phyloP scores from a whole-genome alignment of 2,113 vertebrate species.

The rabbit (Oryctolagus cuniculus) region DNA sequence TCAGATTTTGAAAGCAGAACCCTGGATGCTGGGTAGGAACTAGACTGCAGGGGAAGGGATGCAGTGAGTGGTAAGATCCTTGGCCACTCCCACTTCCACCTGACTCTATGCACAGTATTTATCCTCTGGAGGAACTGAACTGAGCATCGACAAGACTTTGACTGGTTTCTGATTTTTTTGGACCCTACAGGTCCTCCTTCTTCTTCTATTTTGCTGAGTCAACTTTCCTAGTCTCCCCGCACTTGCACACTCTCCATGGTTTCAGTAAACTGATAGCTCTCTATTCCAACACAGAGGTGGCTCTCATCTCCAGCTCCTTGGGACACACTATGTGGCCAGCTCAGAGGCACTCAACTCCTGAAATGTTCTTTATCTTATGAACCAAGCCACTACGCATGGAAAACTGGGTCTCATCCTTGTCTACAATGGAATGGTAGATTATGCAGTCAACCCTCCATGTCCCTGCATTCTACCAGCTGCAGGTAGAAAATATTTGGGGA shows the following conservation, averaged over 20 bases:
- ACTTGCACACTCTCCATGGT: neutral
- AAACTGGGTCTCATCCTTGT: neutral
- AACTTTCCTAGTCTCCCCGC: neutral
- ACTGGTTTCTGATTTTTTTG: neutral
- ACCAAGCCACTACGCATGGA: neutral
- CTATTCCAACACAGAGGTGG: neutral
- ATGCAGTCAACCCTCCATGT: neutral
- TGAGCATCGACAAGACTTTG: neutral
- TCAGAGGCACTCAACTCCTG: neutral
- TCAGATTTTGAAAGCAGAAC: neutral
- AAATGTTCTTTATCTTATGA: neutral
- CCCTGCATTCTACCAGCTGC: neutral
- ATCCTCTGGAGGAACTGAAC: neutral
- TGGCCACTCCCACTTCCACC: neutral
- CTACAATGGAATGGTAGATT: neutral
- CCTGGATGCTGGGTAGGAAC: neutral
- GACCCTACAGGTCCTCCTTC: neutral
- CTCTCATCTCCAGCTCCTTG: neutral
- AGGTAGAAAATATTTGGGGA: neutral
- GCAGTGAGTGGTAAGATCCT: neutral
- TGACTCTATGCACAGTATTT: neutral
- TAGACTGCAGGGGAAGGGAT: neutral
- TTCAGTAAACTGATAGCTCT: neutral
- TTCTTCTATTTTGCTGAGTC: neutral
- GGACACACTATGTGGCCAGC: neutral